These are phyloP conservation scores for Malurus cyaneus DNA, from an alignment of 2,113 vertebrate genomes.

Conservation along the genomic window DNA sequence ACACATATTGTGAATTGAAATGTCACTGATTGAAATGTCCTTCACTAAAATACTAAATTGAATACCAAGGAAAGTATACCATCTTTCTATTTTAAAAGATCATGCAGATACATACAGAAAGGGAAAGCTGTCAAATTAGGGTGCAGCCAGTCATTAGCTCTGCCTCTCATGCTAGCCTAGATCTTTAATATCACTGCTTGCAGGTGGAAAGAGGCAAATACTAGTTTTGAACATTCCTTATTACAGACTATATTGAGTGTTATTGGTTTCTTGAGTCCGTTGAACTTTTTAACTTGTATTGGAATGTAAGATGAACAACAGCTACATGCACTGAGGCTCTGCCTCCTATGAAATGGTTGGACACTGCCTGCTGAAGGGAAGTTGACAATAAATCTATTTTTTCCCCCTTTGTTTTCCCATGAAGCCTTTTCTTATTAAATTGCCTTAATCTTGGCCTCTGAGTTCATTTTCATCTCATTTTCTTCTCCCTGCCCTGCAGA, in stretches of 20 bases:
- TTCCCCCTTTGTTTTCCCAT: not conserved
- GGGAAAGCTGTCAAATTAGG: constrained; percentile 20
- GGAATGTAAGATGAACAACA: not conserved
- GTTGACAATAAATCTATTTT: not conserved
- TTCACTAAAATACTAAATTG: constrained; percentile 6
- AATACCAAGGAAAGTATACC: constrained; percentile 7
- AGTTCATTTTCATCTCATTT: not conserved
- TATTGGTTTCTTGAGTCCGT: not conserved
- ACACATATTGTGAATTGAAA: constrained; percentile 35
- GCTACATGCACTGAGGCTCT: not conserved
- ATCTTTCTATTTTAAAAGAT: constrained; percentile 43
- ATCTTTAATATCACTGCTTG: constrained; percentile 19
- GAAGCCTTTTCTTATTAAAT: not conserved
- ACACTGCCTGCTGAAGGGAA: not conserved
- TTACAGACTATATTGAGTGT: not conserved
- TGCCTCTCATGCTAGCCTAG: constrained; percentile 18
- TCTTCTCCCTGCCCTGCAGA: not conserved
- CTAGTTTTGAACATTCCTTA: not conserved
- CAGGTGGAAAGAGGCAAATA: not conserved
- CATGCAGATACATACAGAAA: constrained; percentile 42
- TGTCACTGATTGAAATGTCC: not conserved
- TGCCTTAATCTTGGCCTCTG: not conserved
- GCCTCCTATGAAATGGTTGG: not conserved
- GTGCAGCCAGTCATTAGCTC: not conserved
- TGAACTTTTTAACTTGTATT: not conserved